phyloP scores from a whole-genome alignment of 1,140 invertebrate genomes.

The Prorops nasuta region DNA sequence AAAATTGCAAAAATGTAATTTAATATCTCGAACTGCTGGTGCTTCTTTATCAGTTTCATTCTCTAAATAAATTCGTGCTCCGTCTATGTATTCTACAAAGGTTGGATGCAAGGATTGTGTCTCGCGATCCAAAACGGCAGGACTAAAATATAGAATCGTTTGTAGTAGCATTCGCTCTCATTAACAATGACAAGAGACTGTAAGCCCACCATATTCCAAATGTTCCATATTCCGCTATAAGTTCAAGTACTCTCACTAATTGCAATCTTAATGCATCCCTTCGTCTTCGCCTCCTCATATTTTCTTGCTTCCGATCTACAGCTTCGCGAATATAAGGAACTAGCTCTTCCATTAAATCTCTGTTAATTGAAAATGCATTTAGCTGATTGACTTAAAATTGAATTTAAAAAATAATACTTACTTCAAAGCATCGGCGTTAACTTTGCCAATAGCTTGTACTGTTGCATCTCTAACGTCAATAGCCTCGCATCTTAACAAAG shows the following conservation, averaged over 20 bases:
- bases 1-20: slow-evolving; percentile 92
- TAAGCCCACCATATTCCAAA: slow-evolving; percentile 78
- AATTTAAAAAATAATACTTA: slow-evolving; percentile 55
- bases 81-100: slow-evolving; percentile 94
- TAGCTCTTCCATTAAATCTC: slow-evolving; percentile 95
- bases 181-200: no score
- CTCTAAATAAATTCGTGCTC: slow-evolving; percentile 86
- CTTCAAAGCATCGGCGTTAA: slow-evolving; percentile 90
- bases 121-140: slow-evolving; percentile 80
- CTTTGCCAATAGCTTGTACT: slow-evolving; percentile 88
- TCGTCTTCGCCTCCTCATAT: slow-evolving; percentile 82
- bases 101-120: slow-evolving; percentile 79
- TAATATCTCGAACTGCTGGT: slow-evolving; percentile 76
- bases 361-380: slow-evolving; percentile 50
- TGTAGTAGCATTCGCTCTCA: no score
- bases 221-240: slow-evolving; percentile 89
- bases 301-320: slow-evolving; percentile 97
- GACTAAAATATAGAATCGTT: slow-evolving; percentile 56
- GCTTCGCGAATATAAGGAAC: slow-evolving; percentile 89
- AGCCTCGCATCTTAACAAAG: slow-evolving; percentile 85
- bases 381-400: neutral
- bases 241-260: slow-evolving; percentile 85
- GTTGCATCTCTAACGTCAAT: slow-evolving; percentile 90
- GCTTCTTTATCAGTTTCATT: slow-evolving; percentile 87
- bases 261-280: slow-evolving; percentile 91